Percentiles rank a stretch among this genome's conserved stretches.
phyloP scores from a whole-genome alignment of 23 tunicate species.

The Halocynthia roretzi region DNA sequence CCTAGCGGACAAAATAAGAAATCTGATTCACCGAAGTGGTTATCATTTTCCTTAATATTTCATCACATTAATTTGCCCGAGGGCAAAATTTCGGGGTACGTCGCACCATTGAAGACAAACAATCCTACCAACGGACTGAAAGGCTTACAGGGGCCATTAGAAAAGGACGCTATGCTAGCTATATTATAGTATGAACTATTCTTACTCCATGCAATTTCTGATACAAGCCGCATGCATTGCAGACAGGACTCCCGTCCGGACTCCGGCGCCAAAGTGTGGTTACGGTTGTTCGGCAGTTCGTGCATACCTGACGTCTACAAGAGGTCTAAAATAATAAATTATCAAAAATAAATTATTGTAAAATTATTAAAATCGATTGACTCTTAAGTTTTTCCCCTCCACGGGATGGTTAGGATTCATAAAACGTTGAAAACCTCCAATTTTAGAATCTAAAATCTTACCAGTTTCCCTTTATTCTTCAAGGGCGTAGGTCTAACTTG shows the following conservation, averaged over 20 bases:
- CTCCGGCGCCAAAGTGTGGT: constrained; percentile 93
- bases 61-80: too few relatives aligned
- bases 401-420: neutral
- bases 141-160: too few relatives aligned
- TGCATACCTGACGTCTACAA: constrained; percentile 66
- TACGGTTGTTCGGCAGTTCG: constrained; percentile 80
- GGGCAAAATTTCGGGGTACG: too few relatives aligned
- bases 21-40: too few relatives aligned
- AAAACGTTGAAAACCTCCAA: neutral
- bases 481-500: constrained; percentile 15
- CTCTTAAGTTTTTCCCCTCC: neutral
- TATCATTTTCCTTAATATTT: too few relatives aligned
- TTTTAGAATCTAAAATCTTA: neutral
- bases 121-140: too few relatives aligned
- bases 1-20: too few relatives aligned
- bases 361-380: neutral
- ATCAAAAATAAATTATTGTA: neutral
- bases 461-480: constrained; percentile 73
- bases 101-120: too few relatives aligned
- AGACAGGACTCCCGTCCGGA: constrained; percentile 93
- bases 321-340: neutral
- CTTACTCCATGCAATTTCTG: constrained; percentile 92
- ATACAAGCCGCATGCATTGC: constrained; percentile 94
- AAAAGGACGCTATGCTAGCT: neutral
- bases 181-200: neutral